Base-by-base conservation (phyloP, 2,888 invertebrate species). In the Anarsia innoxiella region DNA sequence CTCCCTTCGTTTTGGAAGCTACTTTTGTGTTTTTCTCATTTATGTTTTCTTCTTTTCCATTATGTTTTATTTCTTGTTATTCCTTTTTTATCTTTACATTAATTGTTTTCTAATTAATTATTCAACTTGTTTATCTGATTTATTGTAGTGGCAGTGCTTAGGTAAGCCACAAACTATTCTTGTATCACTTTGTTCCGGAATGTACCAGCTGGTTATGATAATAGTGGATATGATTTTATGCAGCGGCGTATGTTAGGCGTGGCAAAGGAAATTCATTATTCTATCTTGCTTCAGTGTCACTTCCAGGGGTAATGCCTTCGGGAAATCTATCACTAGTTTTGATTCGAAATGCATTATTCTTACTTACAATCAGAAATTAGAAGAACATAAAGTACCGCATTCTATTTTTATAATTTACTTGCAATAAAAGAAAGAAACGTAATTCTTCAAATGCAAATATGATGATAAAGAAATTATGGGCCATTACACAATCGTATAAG, bases 231-330 rank as follows among this genome's bases (percentile, higher is more conserved):
- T 61, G 59, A 53, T 61, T 66, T 73, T 71, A 73, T 74, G 74
- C 74, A 57, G 56, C 48, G 53, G 53, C 65, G 70, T 71, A 74
- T 58, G 59, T 66, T 52, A 59, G 66, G 66, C 59, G 59, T 56
- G 57, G 58, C 58, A 51, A 44, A 57, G 58, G 62, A 59, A 61
- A 62, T 67, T 73, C 66, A 67, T 68, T 66, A 69, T 66, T 59
- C 66, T 62, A 70, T 68, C 63, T 75, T 74, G 67, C 64, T 68
- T 68, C 63, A 56, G 59, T 75, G 74, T 70, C 74, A 71, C 62
- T 72, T 57, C 52, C 71, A 65, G 46, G 57, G 53, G 56, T 41
- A 42, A 48, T 58, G 59, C 53, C 45, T 43, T 44, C 36, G 36
- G 26, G 45, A 39, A 53, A 53, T 60, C 48, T 50, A 41, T 43